A percentile compares a stretch with the other conserved stretches of the same genome.
Evolutionary conservation across 2,113 vertebrate species (phyloP).

Genomic region (Periophthalmodon schlosseri): DNA sequence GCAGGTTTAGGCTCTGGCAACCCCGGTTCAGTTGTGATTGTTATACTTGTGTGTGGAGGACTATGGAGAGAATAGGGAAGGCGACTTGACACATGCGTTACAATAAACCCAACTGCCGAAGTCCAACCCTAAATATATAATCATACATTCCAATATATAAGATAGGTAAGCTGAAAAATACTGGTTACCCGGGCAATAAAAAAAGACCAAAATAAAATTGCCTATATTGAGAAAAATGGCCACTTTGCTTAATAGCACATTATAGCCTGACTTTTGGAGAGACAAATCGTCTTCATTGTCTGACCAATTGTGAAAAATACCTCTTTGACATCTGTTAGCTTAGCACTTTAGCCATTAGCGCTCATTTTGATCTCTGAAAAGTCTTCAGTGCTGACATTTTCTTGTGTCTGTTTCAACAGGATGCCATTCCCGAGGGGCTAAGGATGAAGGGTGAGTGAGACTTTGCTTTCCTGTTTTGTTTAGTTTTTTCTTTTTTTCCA

Average conservation of each 20-base stretch:
- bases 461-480: constrained; percentile 18
- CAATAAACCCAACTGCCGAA: no score
- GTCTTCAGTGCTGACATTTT: constrained; percentile 28
- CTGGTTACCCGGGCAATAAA: no score
- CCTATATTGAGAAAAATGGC: constrained; percentile 3
- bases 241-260: constrained; percentile 9
- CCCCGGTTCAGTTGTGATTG: no score
- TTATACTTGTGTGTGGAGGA: no score
- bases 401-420: constrained; percentile 56
- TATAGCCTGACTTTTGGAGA: constrained; percentile 1
- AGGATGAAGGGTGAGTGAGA: constrained; percentile 72
- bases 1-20: no score
- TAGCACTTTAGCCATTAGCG: not conserved
- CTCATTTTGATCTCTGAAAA: not conserved
- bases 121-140: no score
- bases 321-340: not conserved
- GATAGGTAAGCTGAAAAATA: no score
- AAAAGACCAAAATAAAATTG: no score
- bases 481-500: constrained; percentile 19
- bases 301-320: not conserved
- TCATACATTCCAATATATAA: no score
- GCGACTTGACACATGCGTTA: no score
- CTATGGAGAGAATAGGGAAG: no score
- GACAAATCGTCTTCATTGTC: not conserved
- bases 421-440: constrained; percentile 71